These are phyloP conservation scores for Conus betulinus DNA, from an alignment of 1,140 invertebrate species.

Conservation along the genomic window DNA sequence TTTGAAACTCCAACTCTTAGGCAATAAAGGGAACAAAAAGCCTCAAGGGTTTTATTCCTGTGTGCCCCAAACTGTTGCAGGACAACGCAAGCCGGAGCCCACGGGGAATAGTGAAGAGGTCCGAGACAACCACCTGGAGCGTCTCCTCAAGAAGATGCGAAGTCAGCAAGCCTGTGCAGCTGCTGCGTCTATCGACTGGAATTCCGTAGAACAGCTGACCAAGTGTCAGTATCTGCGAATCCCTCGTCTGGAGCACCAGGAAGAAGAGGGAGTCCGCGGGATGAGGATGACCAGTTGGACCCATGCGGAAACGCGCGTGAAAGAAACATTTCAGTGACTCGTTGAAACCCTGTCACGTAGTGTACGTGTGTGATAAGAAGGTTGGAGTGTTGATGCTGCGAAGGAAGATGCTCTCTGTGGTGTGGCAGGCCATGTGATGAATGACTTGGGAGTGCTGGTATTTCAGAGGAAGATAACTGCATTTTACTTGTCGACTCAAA, in stretches of 20 bases:
- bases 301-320: neutral
- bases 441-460: too few relatives aligned
- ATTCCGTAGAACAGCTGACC: constrained; percentile 1
- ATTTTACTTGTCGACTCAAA: too few relatives aligned
- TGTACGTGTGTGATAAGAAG: too few relatives aligned
- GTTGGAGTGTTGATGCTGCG: too few relatives aligned
- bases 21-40: too few relatives aligned
- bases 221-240: constrained; percentile 7
- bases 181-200: neutral
- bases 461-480: too few relatives aligned
- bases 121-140: neutral
- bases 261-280: neutral
- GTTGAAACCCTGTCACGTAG: too few relatives aligned
- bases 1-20: too few relatives aligned
- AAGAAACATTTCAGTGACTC: neutral
- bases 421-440: too few relatives aligned
- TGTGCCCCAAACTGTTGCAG: too few relatives aligned
- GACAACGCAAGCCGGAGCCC: neutral
- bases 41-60: too few relatives aligned
- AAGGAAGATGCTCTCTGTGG: too few relatives aligned
- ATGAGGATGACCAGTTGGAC: neutral
- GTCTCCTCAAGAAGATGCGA: neutral
- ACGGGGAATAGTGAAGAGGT: neutral
- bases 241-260: neutral
- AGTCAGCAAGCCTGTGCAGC: neutral